Conservation (phyloP, 2,797 vertebrate genomes). For the Darevskia mixta region DNA sequence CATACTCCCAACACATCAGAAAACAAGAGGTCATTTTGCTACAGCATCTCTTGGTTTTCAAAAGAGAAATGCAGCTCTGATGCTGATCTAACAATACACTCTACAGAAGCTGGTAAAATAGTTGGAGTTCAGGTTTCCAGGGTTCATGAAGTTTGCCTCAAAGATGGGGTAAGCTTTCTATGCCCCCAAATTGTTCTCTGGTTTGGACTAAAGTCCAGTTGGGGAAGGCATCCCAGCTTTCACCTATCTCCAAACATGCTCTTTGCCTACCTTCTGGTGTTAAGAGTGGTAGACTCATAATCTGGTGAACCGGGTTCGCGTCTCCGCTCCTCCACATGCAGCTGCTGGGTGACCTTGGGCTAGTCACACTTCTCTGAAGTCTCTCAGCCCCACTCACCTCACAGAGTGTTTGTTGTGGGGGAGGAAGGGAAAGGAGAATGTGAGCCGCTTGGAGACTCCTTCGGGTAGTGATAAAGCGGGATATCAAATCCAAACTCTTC, state of each 20-base stretch:
- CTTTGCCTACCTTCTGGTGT: not conserved
- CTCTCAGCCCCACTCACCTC: no score
- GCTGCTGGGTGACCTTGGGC: no score
- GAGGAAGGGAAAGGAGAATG: no score
- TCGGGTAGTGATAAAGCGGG: no score
- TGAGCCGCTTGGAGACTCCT: no score
- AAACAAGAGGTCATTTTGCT: conserved; percentile 34
- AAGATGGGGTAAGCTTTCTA: not conserved
- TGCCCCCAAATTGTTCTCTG: not conserved
- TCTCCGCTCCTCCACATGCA: no score
- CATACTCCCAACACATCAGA: conserved; percentile 11
- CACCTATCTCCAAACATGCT: not conserved
- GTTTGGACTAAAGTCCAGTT: not conserved
- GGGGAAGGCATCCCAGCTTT: not conserved
- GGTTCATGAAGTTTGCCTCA: not conserved
- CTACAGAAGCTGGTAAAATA: not conserved
- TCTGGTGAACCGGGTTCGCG: no score
- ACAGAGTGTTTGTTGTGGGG: no score
- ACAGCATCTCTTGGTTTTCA: conserved; percentile 22
- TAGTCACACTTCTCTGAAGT: no score
- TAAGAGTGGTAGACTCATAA: no score
- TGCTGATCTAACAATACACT: not conserved
- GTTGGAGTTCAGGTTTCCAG: not conserved
- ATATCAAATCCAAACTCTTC: no score
- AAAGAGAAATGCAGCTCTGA: not conserved